These are phyloP conservation scores for Horisme vitalbata DNA, from an alignment of 2,888 invertebrate genomes.

Conservation along the genomic window DNA sequence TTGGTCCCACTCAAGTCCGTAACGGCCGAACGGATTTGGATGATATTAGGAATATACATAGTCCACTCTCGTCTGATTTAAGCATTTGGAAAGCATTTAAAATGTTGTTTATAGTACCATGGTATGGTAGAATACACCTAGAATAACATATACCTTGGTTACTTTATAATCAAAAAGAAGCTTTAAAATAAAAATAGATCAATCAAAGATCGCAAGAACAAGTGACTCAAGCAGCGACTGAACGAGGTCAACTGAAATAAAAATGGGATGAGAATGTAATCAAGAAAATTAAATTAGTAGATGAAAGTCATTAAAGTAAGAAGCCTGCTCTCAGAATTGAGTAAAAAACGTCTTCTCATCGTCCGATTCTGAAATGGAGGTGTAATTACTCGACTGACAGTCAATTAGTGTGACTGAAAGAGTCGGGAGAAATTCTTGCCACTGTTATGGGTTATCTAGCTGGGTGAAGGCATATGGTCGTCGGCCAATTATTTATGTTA, in stretches of 20 bases:
- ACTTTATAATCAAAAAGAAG: not conserved
- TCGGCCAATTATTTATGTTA: too few species aligned
- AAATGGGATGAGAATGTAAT: conserved; percentile 42
- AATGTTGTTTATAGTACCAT: too few species aligned
- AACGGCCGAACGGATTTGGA: too few species aligned
- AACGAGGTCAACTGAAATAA: conserved; percentile 15
- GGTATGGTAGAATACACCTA: too few species aligned
- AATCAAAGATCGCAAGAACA: conserved; percentile 5
- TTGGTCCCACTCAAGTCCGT: too few species aligned
- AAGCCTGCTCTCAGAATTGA: conserved; percentile 7
- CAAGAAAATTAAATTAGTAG: conserved; percentile 50
- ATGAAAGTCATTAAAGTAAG: conserved; percentile 48
- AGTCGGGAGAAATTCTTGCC: too few species aligned
- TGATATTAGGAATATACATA: too few species aligned
- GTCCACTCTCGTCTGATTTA: too few species aligned
- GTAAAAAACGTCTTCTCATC: conserved; percentile 8
- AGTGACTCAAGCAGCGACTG: not conserved
- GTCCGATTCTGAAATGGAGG: not conserved
- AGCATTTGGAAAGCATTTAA: too few species aligned
- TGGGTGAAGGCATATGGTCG: too few species aligned
- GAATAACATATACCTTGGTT: not conserved
- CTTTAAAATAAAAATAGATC: not conserved
- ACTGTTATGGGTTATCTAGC: too few species aligned
- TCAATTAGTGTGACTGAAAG: not conserved
- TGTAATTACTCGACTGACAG: conserved; percentile 6